Base-by-base conservation (phyloP, 2,888 invertebrate species). In the Noctua pronuba region DNA sequence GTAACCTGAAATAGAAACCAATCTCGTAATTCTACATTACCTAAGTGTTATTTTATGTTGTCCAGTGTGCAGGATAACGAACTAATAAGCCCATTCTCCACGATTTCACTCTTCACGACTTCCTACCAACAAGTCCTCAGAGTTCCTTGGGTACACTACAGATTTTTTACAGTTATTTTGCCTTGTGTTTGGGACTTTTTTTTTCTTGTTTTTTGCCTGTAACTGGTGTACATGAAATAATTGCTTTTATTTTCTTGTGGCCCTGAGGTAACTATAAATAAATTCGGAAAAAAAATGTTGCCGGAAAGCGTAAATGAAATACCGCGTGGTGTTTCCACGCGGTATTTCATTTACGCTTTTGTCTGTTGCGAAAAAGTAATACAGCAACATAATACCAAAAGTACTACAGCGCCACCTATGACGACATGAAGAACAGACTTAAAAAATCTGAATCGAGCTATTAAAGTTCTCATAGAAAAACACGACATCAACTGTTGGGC, bases 1-100 rank as follows among this genome's bases (percentile, higher is more conserved):
- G 73, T 10, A 91, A 67, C 69, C 90, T 91, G 16, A 31, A 76
- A 2, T 49, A 62, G 60, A 46, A 65, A 10, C 18, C 10, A 31
- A 21, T 31, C 21, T 35, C 21, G 21, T 31, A 31, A 10, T 35
- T 35, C 62, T 21, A 60, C 21, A 10, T 31, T 31, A 60, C 31
- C 0, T 31, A 18, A 60, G 18, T 5, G 4, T 21, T 21, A 5
- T 35, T 21, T 35, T 21, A 21, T 5, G 21, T 21, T 11, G 4
- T 35, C 10, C 10, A 35, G 35, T 62, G 18, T 18, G 4, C 31
- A 18, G 31, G 0, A 31, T 31, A 60, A 31, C 21, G 18, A 31
- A 31, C 0, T 10, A 60, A 18, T 60, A 18, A 58, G 8, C 31
- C 31, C 21, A 21, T 35, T 35, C 31, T 31, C n/a, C n/a, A 24